A percentile compares a stretch with the other conserved stretches of the same genome.
These are phyloP conservation scores for Erynnis tages DNA, from an alignment of 2,888 invertebrate genomes.

Conservation along the genomic window DNA sequence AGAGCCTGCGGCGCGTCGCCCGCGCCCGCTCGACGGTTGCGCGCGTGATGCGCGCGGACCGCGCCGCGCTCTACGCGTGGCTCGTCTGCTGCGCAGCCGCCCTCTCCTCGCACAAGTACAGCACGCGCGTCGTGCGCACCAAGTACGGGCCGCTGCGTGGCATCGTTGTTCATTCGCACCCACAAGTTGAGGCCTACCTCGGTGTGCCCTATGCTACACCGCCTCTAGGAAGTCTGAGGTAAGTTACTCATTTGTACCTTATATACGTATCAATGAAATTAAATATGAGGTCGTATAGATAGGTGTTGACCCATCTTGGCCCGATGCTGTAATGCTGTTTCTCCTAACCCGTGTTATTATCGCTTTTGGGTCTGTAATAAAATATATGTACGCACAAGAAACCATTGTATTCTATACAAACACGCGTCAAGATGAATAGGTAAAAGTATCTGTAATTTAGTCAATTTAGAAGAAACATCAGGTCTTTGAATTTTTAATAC, in stretches of 20 bases:
- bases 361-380: too few relatives aligned
- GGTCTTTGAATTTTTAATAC: too few relatives aligned
- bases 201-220: slow-evolving; percentile 97
- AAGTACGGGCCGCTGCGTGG: slow-evolving; percentile 95
- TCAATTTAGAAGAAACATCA: too few relatives aligned
- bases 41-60: slow-evolving; percentile 76
- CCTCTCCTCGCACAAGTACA: slow-evolving; percentile 87
- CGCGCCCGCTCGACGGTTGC: slow-evolving; percentile 47
- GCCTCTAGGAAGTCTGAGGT: slow-evolving; percentile 93
- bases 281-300: too few relatives aligned
- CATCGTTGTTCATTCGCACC: slow-evolving; percentile 89
- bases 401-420: too few relatives aligned
- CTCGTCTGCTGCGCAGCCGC: slow-evolving; percentile 79
- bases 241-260: slow-evolving; percentile 37
- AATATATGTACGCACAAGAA: too few relatives aligned
- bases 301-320: too few relatives aligned
- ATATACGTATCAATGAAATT: too few relatives aligned
- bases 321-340: too few relatives aligned
- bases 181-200: slow-evolving; percentile 93
- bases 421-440: too few relatives aligned
- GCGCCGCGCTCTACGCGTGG: slow-evolving; percentile 81
- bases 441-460: too few relatives aligned
- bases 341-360: too few relatives aligned
- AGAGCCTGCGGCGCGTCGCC: slow-evolving; percentile 47
- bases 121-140: slow-evolving; percentile 91